A percentile compares a stretch with the other conserved stretches of the same genome.
Conservation (phyloP, 1,140 invertebrate species). For the Gerris buenoi region DNA sequence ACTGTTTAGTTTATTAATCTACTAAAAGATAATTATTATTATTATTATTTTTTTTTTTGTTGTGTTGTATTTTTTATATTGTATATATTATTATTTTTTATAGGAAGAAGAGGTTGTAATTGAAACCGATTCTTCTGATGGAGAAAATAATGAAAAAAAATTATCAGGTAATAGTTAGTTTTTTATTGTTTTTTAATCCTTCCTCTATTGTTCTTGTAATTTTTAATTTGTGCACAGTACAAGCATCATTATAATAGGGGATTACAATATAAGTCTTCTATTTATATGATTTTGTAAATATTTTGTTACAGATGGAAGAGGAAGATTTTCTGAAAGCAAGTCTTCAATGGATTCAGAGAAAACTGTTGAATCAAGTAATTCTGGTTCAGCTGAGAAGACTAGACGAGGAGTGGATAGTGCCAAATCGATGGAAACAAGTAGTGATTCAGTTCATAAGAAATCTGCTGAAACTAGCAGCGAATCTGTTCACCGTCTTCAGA, state of each 20-base stretch:
- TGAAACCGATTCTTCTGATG: not conserved
- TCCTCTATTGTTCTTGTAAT: no score
- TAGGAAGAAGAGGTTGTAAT: conserved; percentile 2
- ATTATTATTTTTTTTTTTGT: no score
- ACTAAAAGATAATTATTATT: no score
- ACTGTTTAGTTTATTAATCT: no score
- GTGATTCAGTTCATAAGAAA: not conserved
- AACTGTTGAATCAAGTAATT: conserved; percentile 1
- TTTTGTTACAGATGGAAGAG: not conserved
- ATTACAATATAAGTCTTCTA: no score
- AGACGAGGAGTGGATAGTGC: not conserved
- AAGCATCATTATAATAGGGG: no score
- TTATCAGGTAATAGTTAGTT: no score
- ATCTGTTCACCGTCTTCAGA: not conserved
- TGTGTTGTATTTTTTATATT: no score
- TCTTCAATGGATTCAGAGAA: conserved; percentile 4
- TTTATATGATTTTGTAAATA: no score
- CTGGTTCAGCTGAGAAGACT: not conserved
- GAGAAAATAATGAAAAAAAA: not conserved
- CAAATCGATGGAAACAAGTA: not conserved
- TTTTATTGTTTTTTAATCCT: no score
- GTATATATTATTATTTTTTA: conserved; percentile 8
- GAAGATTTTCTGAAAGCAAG: not conserved
- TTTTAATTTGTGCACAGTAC: no score
- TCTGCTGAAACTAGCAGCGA: not conserved